Base-by-base conservation (phyloP, 2,888 invertebrate species). In the Elysia crispata region DNA sequence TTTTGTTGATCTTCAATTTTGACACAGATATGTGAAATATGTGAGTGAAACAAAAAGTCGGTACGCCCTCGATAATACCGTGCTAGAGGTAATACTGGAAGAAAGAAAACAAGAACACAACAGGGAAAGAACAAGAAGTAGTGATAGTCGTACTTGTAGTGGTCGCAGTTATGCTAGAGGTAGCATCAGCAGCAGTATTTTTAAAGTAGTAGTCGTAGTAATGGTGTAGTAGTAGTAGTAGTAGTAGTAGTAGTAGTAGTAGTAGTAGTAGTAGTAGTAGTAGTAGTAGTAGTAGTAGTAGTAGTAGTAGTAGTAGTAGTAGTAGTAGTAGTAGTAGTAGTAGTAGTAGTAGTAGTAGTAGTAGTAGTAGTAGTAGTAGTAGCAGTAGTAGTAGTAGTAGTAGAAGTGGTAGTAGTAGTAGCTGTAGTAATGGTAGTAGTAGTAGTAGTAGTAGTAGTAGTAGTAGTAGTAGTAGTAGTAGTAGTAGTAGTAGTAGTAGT, bases 281-380 rank as follows among this genome's bases (percentile, higher is more conserved):
- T 62, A 62, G 62, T 62, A 62, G 62, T 62, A 62, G 62, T 62
- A 11, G 62, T 62, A 62, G 62, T 15, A 62, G 62, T 62, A 62
- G 62, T 62, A 62, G 62, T 62, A 62, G 62, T 62, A 62, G 62
- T 62, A 62, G 62, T 18, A 62, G 62, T 18, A 62, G 62, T 18
- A 62, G 62, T 25, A 62, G 62, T 25, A 62, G 62, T 25, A 62
- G 62, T 25, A 62, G 62, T 25, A 62, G 62, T 25, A 62, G 62
- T 25, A 62, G 62, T 62, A 62, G 62, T 62, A 62, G 62, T 62
- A 62, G 62, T 62, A 62, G 62, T 62, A 62, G 62, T 62, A 62
- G 62, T 62, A 11, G 62, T 62, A 62, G 62, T 62, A 62, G 62
- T 62, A 62, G 62, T 62, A 62, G 62, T 62, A 62, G 62, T 62